Evolutionary conservation across 2,888 invertebrate species (phyloP).

Genomic region (Baronia brevicornis): DNA sequence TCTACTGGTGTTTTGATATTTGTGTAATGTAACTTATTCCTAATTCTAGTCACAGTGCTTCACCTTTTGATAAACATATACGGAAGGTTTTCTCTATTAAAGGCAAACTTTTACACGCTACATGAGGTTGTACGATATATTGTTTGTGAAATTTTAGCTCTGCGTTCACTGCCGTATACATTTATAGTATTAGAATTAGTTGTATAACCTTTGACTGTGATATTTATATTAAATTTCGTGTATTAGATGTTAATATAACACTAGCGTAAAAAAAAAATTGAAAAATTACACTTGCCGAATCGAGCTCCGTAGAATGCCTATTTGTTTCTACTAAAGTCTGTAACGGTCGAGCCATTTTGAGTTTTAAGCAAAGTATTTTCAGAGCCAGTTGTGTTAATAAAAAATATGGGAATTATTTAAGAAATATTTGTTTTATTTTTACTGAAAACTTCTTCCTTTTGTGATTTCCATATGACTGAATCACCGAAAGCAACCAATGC

Average conservation of each 20-base stretch:
- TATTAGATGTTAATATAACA: slow-evolving; percentile 62
- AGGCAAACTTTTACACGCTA: slow-evolving; percentile 17
- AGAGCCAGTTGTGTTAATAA: slow-evolving; percentile 48
- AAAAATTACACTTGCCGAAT: slow-evolving; percentile 25
- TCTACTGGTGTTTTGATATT: slow-evolving; percentile 46
- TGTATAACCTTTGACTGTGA: slow-evolving; percentile 73
- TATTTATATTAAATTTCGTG: slow-evolving; percentile 73
- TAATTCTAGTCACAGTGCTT: slow-evolving; percentile 70
- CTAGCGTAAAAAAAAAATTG: slow-evolving; percentile 31
- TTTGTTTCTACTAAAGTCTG: slow-evolving; percentile 20
- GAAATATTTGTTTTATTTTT: slow-evolving; percentile 37
- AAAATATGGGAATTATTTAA: slow-evolving; percentile 58
- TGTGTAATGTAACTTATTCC: slow-evolving; percentile 62
- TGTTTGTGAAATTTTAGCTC: slow-evolving; percentile 28
- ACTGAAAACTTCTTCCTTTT: slow-evolving; percentile 5
- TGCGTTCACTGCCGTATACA: slow-evolving; percentile 67
- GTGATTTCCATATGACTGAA: too few relatives aligned
- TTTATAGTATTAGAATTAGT: slow-evolving; percentile 60
- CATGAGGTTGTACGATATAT: slow-evolving; percentile 17
- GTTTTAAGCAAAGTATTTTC: slow-evolving; percentile 54
- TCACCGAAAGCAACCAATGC: too few relatives aligned
- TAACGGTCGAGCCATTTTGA: slow-evolving; percentile 20
- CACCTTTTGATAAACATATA: slow-evolving; percentile 38
- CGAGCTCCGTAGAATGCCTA: slow-evolving; percentile 27
- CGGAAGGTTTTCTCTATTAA: slow-evolving; percentile 19